Evolutionary conservation across 2,113 vertebrate genomes (phyloP).

Genomic region (Eulemur rufifrons): DNA sequence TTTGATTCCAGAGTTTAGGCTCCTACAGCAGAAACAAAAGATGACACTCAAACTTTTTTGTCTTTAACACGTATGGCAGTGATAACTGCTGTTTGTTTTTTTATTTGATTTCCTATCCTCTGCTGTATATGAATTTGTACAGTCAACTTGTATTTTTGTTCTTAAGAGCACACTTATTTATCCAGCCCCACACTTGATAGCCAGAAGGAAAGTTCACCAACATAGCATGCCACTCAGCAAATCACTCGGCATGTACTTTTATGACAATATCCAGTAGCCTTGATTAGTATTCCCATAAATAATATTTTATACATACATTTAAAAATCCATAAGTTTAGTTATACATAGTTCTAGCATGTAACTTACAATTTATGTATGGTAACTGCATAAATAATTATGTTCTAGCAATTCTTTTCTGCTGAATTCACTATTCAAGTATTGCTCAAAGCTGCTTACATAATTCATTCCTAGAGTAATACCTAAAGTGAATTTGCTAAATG

Average conservation of each 20-base stretch:
- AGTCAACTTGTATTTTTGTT: background rate
- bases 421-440: background rate
- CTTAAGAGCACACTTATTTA: background rate
- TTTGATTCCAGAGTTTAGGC: background rate
- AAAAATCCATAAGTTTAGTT: background rate
- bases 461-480: background rate
- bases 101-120: background rate
- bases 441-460: background rate
- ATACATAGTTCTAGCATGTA: background rate
- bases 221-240: background rate
- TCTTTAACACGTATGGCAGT: background rate
- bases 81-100: background rate
- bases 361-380: background rate
- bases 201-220: background rate
- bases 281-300: background rate
- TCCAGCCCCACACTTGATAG: background rate
- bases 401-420: background rate
- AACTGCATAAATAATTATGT: background rate
- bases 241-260: background rate
- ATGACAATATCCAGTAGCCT: background rate
- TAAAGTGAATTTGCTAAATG: background rate
- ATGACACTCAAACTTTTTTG: background rate
- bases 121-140: background rate
- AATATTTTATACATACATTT: background rate
- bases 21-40: background rate